Evolutionary conservation across 53 echinoderm and acorn worm genomes (phyloP).

Genomic region (Paracentrotus lividus): DNA sequence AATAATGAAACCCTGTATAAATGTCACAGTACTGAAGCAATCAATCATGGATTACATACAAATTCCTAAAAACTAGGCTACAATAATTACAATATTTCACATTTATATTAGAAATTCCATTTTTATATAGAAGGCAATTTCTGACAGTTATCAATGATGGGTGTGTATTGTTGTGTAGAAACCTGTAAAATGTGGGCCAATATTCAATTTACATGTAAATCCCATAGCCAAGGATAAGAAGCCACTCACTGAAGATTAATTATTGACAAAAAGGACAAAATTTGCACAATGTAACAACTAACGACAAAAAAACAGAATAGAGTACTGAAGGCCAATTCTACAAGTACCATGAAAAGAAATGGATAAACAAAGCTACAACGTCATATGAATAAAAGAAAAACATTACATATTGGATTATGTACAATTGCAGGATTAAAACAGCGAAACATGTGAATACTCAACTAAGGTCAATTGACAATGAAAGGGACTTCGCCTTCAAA

Average conservation of each 20-base stretch:
- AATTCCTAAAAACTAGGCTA: neutral
- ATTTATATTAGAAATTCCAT: neutral
- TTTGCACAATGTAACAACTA: neutral
- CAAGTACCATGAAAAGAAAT: neutral
- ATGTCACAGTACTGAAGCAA: neutral
- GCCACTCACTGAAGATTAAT: neutral
- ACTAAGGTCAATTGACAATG: too few species aligned
- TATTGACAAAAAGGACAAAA: neutral
- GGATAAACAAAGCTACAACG: neutral
- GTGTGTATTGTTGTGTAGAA: neutral
- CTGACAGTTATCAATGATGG: neutral
- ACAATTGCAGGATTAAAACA: too few species aligned
- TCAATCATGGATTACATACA: neutral
- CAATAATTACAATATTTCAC: conserved; percentile 3
- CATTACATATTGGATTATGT: too few species aligned
- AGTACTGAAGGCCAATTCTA: neutral
- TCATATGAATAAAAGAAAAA: too few species aligned
- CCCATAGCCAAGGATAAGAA: neutral
- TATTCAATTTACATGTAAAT: conserved; percentile 50
- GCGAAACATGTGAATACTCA: too few species aligned
- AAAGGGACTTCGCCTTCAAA: too few species aligned
- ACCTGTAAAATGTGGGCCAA: neutral
- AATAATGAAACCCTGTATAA: neutral
- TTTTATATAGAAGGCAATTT: neutral
- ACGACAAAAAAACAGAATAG: neutral